These are phyloP conservation scores for Leucophenga varia DNA, from an alignment of 1,140 invertebrate genomes.

Conservation along the genomic window DNA sequence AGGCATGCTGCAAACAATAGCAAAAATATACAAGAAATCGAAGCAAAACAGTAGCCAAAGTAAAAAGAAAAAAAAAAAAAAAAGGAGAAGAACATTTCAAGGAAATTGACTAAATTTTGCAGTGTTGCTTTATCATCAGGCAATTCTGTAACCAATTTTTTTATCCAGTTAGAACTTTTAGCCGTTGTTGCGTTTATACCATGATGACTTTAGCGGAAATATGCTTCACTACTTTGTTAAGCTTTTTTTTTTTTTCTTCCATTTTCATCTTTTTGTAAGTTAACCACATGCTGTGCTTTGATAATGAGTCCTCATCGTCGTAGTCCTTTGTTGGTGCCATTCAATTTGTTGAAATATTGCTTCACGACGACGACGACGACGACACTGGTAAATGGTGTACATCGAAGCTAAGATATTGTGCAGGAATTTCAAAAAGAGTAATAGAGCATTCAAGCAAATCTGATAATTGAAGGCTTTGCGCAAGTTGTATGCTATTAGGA, in stretches of 20 bases:
- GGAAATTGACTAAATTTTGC: conserved; percentile 53
- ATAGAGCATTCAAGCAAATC: conserved; percentile 48
- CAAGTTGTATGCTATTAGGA: too few species aligned
- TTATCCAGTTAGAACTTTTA: too few species aligned
- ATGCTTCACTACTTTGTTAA: conserved; percentile 38
- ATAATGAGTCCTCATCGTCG: conserved; percentile 38
- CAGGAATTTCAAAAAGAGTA: too few species aligned
- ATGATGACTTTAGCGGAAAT: conserved; percentile 19
- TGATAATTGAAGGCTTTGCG: conserved; percentile 52
- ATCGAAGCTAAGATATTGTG: too few species aligned
- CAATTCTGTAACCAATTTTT: too few species aligned
- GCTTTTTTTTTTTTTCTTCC: too few species aligned
- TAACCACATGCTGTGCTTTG: conserved; percentile 53
- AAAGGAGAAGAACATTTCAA: conserved; percentile 53
- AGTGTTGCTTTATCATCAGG: conserved; percentile 48
- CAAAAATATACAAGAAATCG: too few species aligned
- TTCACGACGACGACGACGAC: conserved; percentile 25
- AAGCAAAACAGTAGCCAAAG: too few species aligned
- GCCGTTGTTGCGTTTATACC: conserved; percentile 20
- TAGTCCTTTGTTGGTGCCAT: conserved; percentile 14
- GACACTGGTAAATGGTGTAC: too few species aligned
- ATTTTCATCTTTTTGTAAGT: too few species aligned
- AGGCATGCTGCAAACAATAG: conserved; percentile 42
- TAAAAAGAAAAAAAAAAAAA: too few species aligned
- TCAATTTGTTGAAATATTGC: conserved; percentile 52